These are phyloP conservation scores for Athrips mouffetella DNA, from an alignment of 2,888 invertebrate species.

Conservation along the genomic window DNA sequence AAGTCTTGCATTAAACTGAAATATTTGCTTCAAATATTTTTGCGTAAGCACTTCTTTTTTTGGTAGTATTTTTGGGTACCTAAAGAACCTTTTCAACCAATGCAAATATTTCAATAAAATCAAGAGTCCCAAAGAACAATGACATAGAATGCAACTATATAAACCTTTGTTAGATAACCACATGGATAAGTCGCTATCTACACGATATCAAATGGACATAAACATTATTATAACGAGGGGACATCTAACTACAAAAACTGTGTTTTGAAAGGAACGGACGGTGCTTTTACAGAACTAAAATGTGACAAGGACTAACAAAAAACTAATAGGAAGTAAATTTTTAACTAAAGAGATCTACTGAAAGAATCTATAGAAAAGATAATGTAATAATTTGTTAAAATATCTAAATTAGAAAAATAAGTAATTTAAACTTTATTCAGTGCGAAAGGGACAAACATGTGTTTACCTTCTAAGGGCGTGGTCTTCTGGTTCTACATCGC, in stretches of 20 bases:
- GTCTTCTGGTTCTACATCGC: slow-evolving; percentile 81
- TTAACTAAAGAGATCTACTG: not conserved
- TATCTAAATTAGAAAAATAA: too few relatives aligned
- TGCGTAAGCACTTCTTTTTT: too few relatives aligned
- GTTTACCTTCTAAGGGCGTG: slow-evolving; percentile 81
- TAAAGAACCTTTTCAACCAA: too few relatives aligned
- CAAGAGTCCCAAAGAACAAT: not conserved
- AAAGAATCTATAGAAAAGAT: not conserved
- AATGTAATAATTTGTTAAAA: not conserved
- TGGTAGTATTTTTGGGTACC: too few relatives aligned
- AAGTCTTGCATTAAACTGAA: not conserved
- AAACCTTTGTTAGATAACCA: slow-evolving; percentile 21
- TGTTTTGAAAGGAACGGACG: not conserved
- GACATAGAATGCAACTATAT: slow-evolving; percentile 13
- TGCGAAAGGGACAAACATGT: not conserved
- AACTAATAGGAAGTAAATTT: not conserved
- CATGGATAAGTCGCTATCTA: slow-evolving; percentile 7
- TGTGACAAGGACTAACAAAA: not conserved
- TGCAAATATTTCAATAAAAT: not conserved
- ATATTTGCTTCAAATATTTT: not conserved
- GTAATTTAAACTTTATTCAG: not conserved
- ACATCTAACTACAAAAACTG: slow-evolving; percentile 1
- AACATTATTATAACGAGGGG: not conserved
- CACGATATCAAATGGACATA: not conserved
- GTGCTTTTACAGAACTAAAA: slow-evolving; percentile 13